phyloP scores from a whole-genome alignment of 2,113 vertebrate genomes.

The Eurystomus gularis region DNA sequence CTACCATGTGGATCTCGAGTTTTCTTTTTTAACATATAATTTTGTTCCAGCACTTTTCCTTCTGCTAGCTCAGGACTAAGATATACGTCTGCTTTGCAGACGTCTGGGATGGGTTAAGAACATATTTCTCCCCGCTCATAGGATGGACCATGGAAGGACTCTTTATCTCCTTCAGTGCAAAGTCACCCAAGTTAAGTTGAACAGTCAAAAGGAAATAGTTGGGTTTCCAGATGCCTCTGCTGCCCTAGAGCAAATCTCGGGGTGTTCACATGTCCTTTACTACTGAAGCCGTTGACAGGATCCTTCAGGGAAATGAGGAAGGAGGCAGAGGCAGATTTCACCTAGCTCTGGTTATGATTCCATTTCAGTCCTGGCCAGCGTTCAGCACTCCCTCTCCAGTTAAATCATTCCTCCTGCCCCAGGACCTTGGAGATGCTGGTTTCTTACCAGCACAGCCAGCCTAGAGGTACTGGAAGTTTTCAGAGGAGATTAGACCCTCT shows the following conservation, averaged over 20 bases:
- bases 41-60: constrained; percentile 26
- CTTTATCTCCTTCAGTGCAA: neutral
- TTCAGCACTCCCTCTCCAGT: neutral
- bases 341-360: neutral
- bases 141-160: neutral
- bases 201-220: neutral
- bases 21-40: neutral
- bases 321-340: neutral
- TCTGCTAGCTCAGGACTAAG: neutral
- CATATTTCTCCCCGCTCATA: neutral
- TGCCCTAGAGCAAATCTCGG: neutral
- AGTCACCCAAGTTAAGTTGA: neutral
- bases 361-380: neutral
- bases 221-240: neutral
- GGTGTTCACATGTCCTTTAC: neutral
- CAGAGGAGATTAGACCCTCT: neutral
- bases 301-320: neutral
- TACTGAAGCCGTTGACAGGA: neutral
- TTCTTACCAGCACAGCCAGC: neutral
- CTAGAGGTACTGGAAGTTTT: neutral
- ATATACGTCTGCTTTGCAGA: neutral
- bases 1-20: neutral
- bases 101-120: constrained; percentile 47
- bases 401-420: neutral
- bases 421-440: neutral